Percentiles rank a stretch among this genome's conserved stretches.
phyloP scores from a whole-genome alignment of 2,888 invertebrate species.

The Ischnus inquisitorius region DNA sequence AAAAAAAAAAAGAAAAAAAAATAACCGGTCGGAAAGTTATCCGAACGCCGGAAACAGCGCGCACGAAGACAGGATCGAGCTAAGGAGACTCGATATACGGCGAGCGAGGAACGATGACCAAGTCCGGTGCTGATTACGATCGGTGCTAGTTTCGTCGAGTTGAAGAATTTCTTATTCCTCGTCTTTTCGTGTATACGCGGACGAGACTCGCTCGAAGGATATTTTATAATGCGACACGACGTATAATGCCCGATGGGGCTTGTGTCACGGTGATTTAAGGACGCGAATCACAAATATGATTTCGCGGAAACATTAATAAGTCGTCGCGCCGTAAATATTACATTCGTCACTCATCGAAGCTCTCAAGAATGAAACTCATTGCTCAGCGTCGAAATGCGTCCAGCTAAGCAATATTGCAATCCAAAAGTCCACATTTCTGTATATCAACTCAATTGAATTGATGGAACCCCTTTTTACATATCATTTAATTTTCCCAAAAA shows the following conservation, averaged over 20 bases:
- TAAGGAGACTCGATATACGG: conserved; percentile 56
- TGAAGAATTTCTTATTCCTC: conserved; percentile 59
- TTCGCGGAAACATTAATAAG: background rate
- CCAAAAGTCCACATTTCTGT: too few species aligned
- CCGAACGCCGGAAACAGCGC: conserved; percentile 61
- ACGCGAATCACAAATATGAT: background rate
- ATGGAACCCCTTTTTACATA: too few species aligned
- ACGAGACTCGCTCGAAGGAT: conserved; percentile 23
- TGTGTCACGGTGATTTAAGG: conserved; percentile 2
- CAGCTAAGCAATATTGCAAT: too few species aligned
- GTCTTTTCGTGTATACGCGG: conserved; percentile 24
- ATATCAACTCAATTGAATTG: too few species aligned
- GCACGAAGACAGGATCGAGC: conserved; percentile 45
- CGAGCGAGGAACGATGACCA: conserved; percentile 7
- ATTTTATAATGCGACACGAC: conserved; percentile 33
- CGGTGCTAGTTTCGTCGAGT: conserved; percentile 67
- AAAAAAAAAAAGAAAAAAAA: conserved; percentile 49
- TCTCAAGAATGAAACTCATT: conserved; percentile 12
- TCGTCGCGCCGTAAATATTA: too few species aligned
- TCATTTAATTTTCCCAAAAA: too few species aligned
- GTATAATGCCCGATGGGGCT: conserved; percentile 23
- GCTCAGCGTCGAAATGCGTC: background rate
- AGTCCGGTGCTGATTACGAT: conserved; percentile 64
- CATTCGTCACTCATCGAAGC: background rate
- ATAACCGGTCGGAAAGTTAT: conserved; percentile 68